Evolutionary conservation across 35 echinoderm and acorn worm species (phyloP), one percentile per base, ranked within the genome.

Genomic region (Anneissia japonica): DNA sequence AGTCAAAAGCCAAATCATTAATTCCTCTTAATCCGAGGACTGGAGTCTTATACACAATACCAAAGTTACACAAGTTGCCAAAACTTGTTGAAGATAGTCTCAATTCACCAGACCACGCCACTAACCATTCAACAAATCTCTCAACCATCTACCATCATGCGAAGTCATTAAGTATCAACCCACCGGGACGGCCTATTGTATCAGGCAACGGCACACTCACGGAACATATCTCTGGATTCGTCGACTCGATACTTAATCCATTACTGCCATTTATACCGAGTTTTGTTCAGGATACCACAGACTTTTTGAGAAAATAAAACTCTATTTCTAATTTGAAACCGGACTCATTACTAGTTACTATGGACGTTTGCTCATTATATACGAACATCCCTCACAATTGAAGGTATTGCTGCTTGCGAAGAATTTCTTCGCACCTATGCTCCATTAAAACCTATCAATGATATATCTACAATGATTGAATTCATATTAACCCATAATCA

Each of bases 1-100:
- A 0, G 38, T 38, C 45, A 56, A 31, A 34, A 19, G 17, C 39
- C 39, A 83, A 16, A 17, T 43, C 38, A 31, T 46, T 0, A 13
- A 83, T 83, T 10, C 39, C 81, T 0, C 81, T 31, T 30, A 0
- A 0, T 55, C 45, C 81, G 31, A 17, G 36, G 0, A 37, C 81
- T 14, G 81, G 40, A 0, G 32, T 36, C 43, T 83, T 83, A 29
- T 83, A 83, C 45, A 83, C 45, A 12, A 83, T 83, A 23, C 81
- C 81, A 3, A 83, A 83, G 34, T 31, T 83, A 1, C 45, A 83
- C 45, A 83, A 56, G 64, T 30, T 55, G 29, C 31, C 13, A 3
- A 30, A 37, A 0, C 34, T 30, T 28, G 81, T 83, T 31, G 10
- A 9, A 9, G 9, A 64, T 26, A 31, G 32, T 30, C 32, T 83